These are phyloP conservation scores for Phortica variegata DNA, from an alignment of 1,140 invertebrate genomes.

Conservation along the genomic window DNA sequence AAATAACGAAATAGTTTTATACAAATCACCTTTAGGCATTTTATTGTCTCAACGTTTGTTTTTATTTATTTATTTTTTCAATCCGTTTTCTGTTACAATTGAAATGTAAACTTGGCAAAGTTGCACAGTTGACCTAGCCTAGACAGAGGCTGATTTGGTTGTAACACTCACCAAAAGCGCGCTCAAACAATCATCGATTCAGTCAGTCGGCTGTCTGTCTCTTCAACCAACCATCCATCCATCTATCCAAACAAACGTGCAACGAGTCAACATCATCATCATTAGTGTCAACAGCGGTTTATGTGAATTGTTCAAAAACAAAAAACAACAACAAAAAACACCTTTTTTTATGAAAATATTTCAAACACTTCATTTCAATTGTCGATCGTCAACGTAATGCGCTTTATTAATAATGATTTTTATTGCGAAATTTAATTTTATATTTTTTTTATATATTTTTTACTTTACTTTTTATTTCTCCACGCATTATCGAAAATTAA, in stretches of 20 bases:
- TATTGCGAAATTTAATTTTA: conserved; percentile 7
- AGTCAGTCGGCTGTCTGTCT: not conserved
- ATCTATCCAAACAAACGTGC: conserved; percentile 20
- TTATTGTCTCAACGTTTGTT: too few species aligned
- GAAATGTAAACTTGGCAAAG: conserved; percentile 41
- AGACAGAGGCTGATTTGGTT: too few species aligned
- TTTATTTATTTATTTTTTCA: too few species aligned
- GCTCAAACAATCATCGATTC: not conserved
- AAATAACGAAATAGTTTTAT: too few species aligned
- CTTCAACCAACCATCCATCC: conserved; percentile 8
- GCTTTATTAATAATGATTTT: conserved; percentile 19
- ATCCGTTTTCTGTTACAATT: conserved; percentile 32
- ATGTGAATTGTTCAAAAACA: conserved; percentile 6
- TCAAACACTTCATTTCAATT: conserved; percentile 5
- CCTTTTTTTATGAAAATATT: conserved; percentile 16
- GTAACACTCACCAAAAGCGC: too few species aligned
- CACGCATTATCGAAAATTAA: conserved; percentile 25
- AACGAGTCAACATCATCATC: not conserved
- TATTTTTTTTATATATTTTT: conserved; percentile 26
- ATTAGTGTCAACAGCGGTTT: conserved; percentile 21
- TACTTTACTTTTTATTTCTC: conserved; percentile 30
- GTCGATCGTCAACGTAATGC: conserved; percentile 14
- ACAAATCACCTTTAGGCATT: too few species aligned
- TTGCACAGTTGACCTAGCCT: not conserved
- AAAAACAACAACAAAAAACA: not conserved